phyloP scores from a whole-genome alignment of 2,797 vertebrate species.

The Xiphorhynchus erythropygius region DNA sequence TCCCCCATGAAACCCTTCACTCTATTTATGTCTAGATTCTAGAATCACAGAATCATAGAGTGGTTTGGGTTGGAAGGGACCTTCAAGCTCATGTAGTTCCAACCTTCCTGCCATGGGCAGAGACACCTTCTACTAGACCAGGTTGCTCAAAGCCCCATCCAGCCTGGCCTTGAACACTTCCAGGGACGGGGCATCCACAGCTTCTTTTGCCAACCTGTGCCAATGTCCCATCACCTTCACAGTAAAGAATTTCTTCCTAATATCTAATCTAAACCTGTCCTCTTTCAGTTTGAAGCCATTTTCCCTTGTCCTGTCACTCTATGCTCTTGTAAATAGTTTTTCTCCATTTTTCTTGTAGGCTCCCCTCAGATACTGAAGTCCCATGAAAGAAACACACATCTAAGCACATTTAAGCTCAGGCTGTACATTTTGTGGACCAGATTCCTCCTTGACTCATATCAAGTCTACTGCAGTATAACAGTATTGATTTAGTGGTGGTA shows the following conservation, averaged over 20 bases:
- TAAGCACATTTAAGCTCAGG: not conserved
- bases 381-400: not conserved
- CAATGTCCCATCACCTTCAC: not conserved
- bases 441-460: not conserved
- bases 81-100: not conserved
- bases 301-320: not conserved
- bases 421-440: not conserved
- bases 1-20: not conserved
- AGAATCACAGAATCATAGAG: not conserved
- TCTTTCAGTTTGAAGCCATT: not conserved
- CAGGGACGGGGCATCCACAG: not conserved
- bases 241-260: not conserved
- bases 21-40: not conserved
- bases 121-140: not conserved
- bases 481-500: conserved; percentile 32
- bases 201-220: not conserved
- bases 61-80: no score
- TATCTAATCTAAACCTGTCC: not conserved
- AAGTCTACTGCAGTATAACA: not conserved
- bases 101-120: not conserved
- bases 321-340: not conserved
- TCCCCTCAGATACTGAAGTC: not conserved
- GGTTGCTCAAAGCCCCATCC: not conserved
- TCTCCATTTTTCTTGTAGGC: not conserved
- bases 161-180: not conserved